Base-by-base conservation (phyloP, 1,140 invertebrate genomes). In the Holotrichia oblita region DNA sequence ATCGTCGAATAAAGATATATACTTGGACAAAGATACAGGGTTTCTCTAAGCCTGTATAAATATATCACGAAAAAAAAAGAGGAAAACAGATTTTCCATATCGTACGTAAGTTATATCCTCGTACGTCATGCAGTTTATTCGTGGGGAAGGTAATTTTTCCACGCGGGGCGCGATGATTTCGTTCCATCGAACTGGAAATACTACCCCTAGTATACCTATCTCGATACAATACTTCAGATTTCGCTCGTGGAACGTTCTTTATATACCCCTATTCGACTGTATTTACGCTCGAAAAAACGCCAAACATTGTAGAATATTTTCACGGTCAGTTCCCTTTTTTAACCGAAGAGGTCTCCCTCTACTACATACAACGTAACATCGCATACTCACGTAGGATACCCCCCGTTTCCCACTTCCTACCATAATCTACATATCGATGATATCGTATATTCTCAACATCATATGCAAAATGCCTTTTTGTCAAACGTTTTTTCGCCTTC, bases 391-490 rank as follows among this genome's bases (percentile, higher is more conserved):
- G 27, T 34, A 34, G 27, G 27, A 4, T 34, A 3, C 22, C 61
- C 20, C 14, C 22, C 61, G 22, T 27, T 55, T 55, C 48, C n/a
- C 22, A n/a, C n/a, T n/a, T n/a, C n/a, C n/a, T n/a, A n/a, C 20
- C 24, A 69, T 69, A 69, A 69, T 69, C 61, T 69, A 24, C 61
- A 69, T 69, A 69, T 69, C 61, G 61, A 69, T 69, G 61, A 69
- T 17, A 17, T 48, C 61, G 61, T 69, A 69, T 69, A 69, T 69
- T 69, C 9, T 69, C 61, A 27, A 69, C 61, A 69, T 69, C 61
- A 69, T 69, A 69, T 69, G 61, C 61, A 69, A 69, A 69, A 69
- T 69, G 61, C 61, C 61, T 69, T 69, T 69, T 69, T 69, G 61
- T 69, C 61, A 69, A 69, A 69, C 61, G 61, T 14, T 69, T 20